A percentile compares a stretch with the other conserved stretches of the same genome.
Evolutionary conservation across 1,140 invertebrate species (phyloP).

Genomic region (Brachionus rubens): DNA sequence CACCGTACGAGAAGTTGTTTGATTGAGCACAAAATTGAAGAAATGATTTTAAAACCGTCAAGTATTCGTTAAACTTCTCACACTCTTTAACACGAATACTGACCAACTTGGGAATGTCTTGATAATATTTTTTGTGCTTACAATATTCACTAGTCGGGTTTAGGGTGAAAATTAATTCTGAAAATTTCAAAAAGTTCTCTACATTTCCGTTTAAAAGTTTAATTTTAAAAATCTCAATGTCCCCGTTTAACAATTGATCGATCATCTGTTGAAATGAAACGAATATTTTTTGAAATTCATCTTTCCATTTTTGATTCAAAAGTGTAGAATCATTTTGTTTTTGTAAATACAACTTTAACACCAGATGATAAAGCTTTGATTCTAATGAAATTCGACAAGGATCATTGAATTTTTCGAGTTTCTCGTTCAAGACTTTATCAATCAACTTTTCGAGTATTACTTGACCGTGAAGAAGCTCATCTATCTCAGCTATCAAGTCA

Average conservation of each 20-base stretch:
- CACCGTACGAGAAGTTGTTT: neutral
- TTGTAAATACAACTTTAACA: neutral
- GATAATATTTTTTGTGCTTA: neutral
- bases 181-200: neutral
- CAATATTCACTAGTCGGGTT: neutral
- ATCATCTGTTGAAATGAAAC: neutral
- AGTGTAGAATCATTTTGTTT: neutral
- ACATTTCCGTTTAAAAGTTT: neutral
- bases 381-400: neutral
- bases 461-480: neutral
- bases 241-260: neutral
- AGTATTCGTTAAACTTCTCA: neutral
- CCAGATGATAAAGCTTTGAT: neutral
- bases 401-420: neutral
- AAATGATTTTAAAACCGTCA: neutral
- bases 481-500: neutral
- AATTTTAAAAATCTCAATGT: neutral
- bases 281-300: neutral
- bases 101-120: neutral
- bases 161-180: neutral
- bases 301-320: neutral
- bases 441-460: neutral
- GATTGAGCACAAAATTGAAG: neutral
- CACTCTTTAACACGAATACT: neutral
- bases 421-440: slow-evolving; percentile 1